phyloP scores from a whole-genome alignment of 2,888 invertebrate species.

The Ethmia dodecea region DNA sequence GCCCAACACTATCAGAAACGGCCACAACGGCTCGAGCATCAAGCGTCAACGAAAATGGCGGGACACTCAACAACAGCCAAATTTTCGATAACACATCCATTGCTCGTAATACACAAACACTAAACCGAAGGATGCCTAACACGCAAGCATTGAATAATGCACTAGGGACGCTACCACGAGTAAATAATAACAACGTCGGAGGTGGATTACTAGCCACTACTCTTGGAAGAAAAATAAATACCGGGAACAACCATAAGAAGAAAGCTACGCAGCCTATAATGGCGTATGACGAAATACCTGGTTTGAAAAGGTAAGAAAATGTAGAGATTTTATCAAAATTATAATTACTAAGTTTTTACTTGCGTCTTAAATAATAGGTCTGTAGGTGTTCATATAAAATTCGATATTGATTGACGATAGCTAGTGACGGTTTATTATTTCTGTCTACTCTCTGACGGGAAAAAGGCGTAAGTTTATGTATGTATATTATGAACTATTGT shows the following conservation, averaged over 20 bases:
- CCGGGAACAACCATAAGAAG: conserved; percentile 71
- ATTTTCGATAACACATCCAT: conserved; percentile 48
- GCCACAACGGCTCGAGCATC: conserved; percentile 90
- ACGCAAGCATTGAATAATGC: conserved; percentile 64
- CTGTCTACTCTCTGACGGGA: no score
- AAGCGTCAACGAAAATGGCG: conserved; percentile 75
- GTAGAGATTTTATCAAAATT: no score
- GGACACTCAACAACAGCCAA: conserved; percentile 51
- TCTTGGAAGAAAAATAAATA: conserved; percentile 70
- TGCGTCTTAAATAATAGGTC: no score
- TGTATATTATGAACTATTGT: no score
- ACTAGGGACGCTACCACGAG: conserved; percentile 62
- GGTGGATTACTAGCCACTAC: conserved; percentile 57
- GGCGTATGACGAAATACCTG: conserved; percentile 79
- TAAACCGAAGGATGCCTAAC: conserved; percentile 54
- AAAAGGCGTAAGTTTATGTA: no score
- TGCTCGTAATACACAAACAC: conserved; percentile 60
- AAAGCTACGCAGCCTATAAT: conserved; percentile 69
- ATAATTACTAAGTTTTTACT: no score
- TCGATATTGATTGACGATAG: no score
- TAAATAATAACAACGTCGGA: conserved; percentile 50
- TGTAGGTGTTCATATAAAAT: no score
- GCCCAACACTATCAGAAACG: conserved; percentile 89
- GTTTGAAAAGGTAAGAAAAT: conserved; percentile 56
- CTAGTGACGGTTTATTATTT: no score